Conservation (phyloP, 2,888 invertebrate species). For the Rhagophthalmus giganteus region DNA sequence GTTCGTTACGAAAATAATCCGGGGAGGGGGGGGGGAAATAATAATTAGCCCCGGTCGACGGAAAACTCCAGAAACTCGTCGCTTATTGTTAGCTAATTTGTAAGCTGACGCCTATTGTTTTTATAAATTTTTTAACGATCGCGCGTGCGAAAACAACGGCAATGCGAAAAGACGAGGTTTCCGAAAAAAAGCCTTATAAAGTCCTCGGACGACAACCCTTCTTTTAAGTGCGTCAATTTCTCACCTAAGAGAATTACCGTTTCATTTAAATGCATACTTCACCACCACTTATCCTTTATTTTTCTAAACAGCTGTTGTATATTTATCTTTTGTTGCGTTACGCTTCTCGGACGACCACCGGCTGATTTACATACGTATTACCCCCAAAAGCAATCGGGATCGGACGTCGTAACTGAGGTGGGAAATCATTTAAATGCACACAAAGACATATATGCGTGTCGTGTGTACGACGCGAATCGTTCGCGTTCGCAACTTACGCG, state of each 20-base stretch:
- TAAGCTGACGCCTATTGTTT: no score
- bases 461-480: no score
- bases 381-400: constrained; percentile 24
- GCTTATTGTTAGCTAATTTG: no score
- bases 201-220: constrained; percentile 1
- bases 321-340: constrained; percentile 28
- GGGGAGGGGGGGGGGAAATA: no score
- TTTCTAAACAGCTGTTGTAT: constrained; percentile 32
- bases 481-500: no score
- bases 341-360: constrained; percentile 18
- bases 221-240: constrained; percentile 17
- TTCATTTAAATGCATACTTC: constrained; percentile 28
- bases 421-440: constrained; percentile 11
- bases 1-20: no score
- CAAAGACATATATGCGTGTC: background rate
- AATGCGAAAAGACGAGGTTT: no score
- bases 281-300: constrained; percentile 29
- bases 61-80: no score
- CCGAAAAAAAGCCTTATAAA: no score
- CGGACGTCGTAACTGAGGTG: constrained; percentile 14
- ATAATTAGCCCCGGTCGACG: no score
- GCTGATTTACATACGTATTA: constrained; percentile 29
- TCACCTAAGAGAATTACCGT: constrained; percentile 17
- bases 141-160: no score
- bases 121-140: no score